Evolutionary conservation across 2,888 invertebrate genomes (phyloP), one percentile per base, ranked within the genome.

Genomic region (Philereme transversata): DNA sequence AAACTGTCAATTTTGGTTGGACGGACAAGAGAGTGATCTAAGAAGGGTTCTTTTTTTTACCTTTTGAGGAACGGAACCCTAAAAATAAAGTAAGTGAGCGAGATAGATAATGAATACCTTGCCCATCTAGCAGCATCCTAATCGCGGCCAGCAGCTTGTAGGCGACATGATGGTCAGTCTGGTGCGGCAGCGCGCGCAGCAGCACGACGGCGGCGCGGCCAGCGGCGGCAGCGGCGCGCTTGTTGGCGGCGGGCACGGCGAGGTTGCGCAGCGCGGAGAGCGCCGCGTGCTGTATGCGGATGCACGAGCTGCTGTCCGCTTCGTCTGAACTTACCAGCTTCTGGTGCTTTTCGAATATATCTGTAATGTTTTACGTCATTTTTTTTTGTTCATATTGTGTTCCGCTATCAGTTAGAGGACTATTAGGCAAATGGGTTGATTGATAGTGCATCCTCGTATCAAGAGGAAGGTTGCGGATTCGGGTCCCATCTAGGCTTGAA

Each of bases 61-160:
- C n/a, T n/a, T n/a, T n/a, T n/a, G n/a, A n/a, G n/a, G n/a, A n/a
- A n/a, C n/a, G n/a, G n/a, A n/a, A n/a, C n/a, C n/a, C n/a, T n/a
- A n/a, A n/a, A n/a, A 22, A 22, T 22, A 3, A 22, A 22, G 22
- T 22, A 3, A 22, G 1, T 22, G 22, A 22, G 22, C 22, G 22
- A 22, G 22, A 3, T 22, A 22, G 22, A 3, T 22, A 22, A 22
- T 22, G 22, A 22, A 22, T 43, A 96, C 96, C 95, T 92, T 97
- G 96, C 35, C 96, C 96, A 84, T 97, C 97, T 2, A 97, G 95
- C 45, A 97, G 94, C 95, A 98, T 97, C 59, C 98, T 93, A 0
- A 97, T 87, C 0, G 97, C 96, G 4, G 97, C 98, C 53, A 98
- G 82, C 63, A 98, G 89, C 85, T 97, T 97, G 78, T 97, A 98